A percentile compares a stretch with the other conserved stretches of the same genome.
Conservation (phyloP, 2,797 vertebrate species). For the Peromyscus melanophrys region DNA sequence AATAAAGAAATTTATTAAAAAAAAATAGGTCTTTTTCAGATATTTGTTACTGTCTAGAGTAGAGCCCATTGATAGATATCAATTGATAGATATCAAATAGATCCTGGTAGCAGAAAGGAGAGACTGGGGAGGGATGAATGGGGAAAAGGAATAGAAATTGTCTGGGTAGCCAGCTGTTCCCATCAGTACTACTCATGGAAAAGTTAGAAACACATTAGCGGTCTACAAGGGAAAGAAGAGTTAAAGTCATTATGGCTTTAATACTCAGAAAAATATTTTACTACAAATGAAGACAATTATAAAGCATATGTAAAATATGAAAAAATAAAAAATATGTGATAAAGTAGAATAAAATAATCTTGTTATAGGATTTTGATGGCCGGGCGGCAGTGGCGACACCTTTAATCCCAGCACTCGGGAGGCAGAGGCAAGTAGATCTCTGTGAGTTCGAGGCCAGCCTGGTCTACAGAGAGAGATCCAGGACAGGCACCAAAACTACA, state of each 20-base stretch:
- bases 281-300: neutral
- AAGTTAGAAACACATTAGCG: neutral
- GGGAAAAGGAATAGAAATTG: neutral
- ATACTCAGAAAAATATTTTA: neutral
- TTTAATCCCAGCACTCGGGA: no score
- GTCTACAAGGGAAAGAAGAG: neutral
- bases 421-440: no score
- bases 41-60: neutral
- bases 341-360: neutral
- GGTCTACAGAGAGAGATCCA: no score
- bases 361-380: neutral
- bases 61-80: no score
- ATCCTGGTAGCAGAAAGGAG: neutral
- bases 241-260: neutral
- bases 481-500: no score
- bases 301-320: neutral
- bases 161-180: neutral
- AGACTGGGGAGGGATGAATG: accelerated
- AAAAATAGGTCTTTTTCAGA: no score
- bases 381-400: no score
- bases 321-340: neutral
- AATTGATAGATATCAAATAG: neutral
- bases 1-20: no score
- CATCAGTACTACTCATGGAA: neutral
- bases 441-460: no score